Evolutionary conservation across 2,797 vertebrate species (phyloP), one percentile per base, ranked within the genome.

Genomic region (Coregonus suidteri): DNA sequence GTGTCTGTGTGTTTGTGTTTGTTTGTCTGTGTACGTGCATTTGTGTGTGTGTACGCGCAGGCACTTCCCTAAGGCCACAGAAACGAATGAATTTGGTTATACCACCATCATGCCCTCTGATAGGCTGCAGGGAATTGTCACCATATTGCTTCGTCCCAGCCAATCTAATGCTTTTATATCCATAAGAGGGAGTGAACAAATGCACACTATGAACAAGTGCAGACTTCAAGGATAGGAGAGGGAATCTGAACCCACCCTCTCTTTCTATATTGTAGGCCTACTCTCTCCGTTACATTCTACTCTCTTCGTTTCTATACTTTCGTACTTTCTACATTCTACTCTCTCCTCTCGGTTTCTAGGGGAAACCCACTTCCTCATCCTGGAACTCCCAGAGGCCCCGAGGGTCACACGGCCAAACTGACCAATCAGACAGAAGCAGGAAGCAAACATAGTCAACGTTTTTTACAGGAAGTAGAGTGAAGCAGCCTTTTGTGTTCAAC

Each of bases 381-480:
- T 91, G 87, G 87, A 89, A 87, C 85, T 91, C 84, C 89, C 88
- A 53, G 53, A 79, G 82, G 77, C 30, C 82, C 80, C 67, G 59
- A 77, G 80, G 82, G 84, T 91, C 86, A 91, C 79, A 83, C 78
- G 73, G 76, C 73, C 67, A 7, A 7, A 20, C 62, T 6, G 13
- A 6, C 91, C 91, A 92, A 92, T 77, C 82, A 85, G 81, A 79
- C 14, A 13, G 15, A 73, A 73, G 71, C 71, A 56, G 14, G 6
- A 73, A 73, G 71, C 71, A 56, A 73, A 73, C 71, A 73, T 52
- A 73, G 34, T 30, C 76, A 35, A 82, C 73, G 76, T 90, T 95
- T 93, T 95, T 95, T 94, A 95, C 94, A 95, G 94, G 94, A 95
- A 94, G 90, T 89, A 62, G 59, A 20, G 88, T 87, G 90, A 91